Base-by-base conservation (phyloP, 2,888 invertebrate genomes). In the Mythimna impura region DNA sequence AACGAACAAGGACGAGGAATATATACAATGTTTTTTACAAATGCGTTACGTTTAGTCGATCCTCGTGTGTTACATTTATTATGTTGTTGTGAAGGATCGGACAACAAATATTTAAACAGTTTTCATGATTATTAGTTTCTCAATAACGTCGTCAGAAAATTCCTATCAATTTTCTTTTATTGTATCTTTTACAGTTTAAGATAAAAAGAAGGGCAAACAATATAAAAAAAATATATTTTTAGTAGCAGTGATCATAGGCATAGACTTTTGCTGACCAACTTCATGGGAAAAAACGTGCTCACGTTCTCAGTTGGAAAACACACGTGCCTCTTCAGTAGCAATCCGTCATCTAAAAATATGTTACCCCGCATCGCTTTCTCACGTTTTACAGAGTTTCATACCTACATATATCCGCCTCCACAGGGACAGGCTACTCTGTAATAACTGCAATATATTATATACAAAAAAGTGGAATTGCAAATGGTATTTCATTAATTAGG, bases 291-390 rank as follows among this genome's bases (percentile, higher is more conserved):
- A 71, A 67, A 72, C 64, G 68, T 69, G 76, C 58, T 78, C 80
- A 82, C 78, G 73, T 79, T 80, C 75, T 70, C 64, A 66, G 71
- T 71, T 54, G 73, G 47, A 68, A 66, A 60, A 74, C 36, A 69
- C 82, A 83, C 81, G 84, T 74, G 81, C 63, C 50, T 58, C 47
- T 57, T 67, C 67, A 54, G 65, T 62, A 71, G 58, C 60, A 68
- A 84, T 76, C 78, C 73, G 67, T 74, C 80, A 77, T 76, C 82
- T 82, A 84, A 82, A 84, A 76, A 84, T 82, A 82, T 74, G 47
- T 70, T 73, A 64, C 64, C 71, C 50, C 70, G 69, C 66, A 72
- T 67, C 64, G 47, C 34, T 73, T 73, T 82, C 73, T 76, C 79
- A 79, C 63, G 71, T 75, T 77, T 69, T 30, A 34, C 34, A 54